phyloP scores from a whole-genome alignment of 2,113 vertebrate species.

The Trogon surrucura region DNA sequence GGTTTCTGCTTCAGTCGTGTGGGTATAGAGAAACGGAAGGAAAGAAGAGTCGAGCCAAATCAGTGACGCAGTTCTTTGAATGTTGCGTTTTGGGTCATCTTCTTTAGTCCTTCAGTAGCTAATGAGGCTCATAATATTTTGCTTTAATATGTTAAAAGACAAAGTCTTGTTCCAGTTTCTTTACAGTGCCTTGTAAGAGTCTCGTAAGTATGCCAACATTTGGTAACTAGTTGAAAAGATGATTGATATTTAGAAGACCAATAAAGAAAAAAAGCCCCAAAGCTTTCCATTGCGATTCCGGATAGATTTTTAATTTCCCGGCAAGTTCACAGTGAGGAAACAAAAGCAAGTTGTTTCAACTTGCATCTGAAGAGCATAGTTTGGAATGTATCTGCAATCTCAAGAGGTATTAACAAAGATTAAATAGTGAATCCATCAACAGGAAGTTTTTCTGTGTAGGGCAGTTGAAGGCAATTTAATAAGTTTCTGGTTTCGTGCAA shows the following conservation, averaged over 20 bases:
- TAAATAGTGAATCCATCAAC: not conserved
- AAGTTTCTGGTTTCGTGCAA: conserved; percentile 46
- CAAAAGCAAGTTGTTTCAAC: conserved; percentile 25
- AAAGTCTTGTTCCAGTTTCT: not conserved
- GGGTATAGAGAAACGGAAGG: not conserved
- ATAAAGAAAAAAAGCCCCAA: not conserved
- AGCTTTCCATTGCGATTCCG: conserved; percentile 11
- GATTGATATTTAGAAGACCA: not conserved
- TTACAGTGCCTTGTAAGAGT: conserved; percentile 59
- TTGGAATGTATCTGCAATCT: not conserved
- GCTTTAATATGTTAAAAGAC: conserved; percentile 34
- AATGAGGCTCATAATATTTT: conserved; percentile 22
- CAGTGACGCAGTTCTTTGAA: not conserved
- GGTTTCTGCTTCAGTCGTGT: not conserved
- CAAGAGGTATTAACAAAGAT: not conserved
- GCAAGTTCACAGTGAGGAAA: not conserved
- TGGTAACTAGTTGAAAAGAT: conserved; percentile 27
- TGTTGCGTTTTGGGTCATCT: conserved; percentile 4
- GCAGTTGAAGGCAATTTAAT: conserved; percentile 62
- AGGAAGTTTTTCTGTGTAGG: conserved; percentile 66
- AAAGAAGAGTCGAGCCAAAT: not conserved
- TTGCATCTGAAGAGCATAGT: not conserved
- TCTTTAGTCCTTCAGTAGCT: conserved; percentile 23
- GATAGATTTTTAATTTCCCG: not conserved
- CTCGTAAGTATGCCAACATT: conserved; percentile 15